Percentiles rank a stretch among this genome's conserved stretches.
Conservation (phyloP, 2,113 vertebrate species). For the Camelus bactrianus region DNA sequence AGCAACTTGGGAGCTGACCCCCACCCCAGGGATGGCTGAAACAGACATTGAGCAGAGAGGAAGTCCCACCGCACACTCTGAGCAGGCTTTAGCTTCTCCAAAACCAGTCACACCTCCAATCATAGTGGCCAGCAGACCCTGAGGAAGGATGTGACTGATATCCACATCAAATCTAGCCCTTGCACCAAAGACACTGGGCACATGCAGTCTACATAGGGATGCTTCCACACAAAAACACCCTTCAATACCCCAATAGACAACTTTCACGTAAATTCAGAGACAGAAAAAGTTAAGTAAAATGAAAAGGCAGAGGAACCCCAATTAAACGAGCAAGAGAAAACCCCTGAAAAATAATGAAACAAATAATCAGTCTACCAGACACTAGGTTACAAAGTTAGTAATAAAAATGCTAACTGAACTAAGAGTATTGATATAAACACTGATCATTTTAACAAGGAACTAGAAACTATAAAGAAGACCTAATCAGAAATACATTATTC, state of each 20-base stretch:
- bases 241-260: not conserved
- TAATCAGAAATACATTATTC: not conserved
- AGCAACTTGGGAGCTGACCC: not conserved
- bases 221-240: not conserved
- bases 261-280: not conserved
- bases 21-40: not conserved
- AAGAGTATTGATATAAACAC: not conserved
- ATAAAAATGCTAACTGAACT: not conserved
- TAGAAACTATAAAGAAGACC: not conserved
- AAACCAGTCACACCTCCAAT: not conserved
- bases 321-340: not conserved
- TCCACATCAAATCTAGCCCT: not conserved
- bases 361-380: not conserved
- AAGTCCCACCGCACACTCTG: not conserved
- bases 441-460: not conserved
- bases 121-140: not conserved
- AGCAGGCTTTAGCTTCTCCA: not conserved
- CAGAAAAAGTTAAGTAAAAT: not conserved
- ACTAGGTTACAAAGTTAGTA: not conserved
- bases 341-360: not conserved
- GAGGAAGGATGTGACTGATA: not conserved
- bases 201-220: not conserved
- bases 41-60: not conserved
- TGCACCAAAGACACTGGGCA: not conserved
- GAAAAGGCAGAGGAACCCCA: not conserved